A percentile compares a stretch with the other conserved stretches of the same genome.
These are phyloP conservation scores for Vombatus ursinus DNA, from an alignment of 2,113 vertebrate genomes.

Conservation along the genomic window DNA sequence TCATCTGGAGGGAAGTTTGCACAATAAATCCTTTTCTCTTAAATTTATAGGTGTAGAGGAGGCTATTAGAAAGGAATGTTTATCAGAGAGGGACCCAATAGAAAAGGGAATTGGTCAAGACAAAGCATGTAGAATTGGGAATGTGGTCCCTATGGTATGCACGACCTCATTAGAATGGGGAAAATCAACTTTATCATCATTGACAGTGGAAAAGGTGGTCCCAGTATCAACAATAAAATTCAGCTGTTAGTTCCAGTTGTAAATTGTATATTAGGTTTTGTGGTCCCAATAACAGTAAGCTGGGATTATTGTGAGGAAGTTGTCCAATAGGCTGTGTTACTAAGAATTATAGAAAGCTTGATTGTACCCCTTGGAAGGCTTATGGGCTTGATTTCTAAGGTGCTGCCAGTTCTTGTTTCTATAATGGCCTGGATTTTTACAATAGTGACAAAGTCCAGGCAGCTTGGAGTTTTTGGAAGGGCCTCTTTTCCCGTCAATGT, in stretches of 20 bases:
- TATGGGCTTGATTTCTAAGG: background rate
- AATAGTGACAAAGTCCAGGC: background rate
- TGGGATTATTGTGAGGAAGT: background rate
- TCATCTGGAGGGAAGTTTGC: background rate
- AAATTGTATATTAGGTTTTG: background rate
- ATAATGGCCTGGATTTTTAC: background rate
- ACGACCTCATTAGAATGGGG: background rate
- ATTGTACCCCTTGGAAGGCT: background rate
- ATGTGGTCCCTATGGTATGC: background rate
- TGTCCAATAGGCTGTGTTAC: background rate
- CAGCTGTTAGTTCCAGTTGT: background rate
- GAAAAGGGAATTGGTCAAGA: background rate
- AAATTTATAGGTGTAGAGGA: background rate
- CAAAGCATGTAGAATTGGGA: background rate
- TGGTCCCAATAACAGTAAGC: background rate
- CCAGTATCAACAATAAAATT: background rate
- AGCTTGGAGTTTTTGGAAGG: background rate
- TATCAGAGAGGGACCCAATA: background rate
- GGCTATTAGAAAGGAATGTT: background rate
- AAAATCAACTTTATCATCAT: background rate
- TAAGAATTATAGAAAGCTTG: background rate
- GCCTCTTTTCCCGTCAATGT: background rate
- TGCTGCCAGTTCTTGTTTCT: background rate
- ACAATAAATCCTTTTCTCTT: background rate
- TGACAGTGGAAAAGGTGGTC: background rate